phyloP scores from a whole-genome alignment of 2,888 invertebrate species.

The Podabrus alpinus region DNA sequence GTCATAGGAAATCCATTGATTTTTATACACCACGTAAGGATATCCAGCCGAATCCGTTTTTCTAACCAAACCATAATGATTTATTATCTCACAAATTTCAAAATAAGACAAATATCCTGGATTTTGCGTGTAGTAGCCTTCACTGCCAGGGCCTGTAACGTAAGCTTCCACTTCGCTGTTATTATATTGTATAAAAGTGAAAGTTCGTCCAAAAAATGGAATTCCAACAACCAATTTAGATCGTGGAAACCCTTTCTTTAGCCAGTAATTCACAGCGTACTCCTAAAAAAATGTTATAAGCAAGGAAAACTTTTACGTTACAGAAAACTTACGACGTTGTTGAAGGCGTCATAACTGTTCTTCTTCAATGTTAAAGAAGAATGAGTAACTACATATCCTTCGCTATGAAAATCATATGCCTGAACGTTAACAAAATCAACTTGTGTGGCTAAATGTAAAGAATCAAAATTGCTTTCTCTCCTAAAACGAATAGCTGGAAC shows the following conservation, averaged over 20 bases:
- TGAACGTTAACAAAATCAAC: slow-evolving; percentile 72
- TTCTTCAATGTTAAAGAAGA: slow-evolving; percentile 60
- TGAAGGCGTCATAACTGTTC: slow-evolving; percentile 59
- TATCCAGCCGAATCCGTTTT: slow-evolving; percentile 65
- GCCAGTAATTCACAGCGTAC: slow-evolving; percentile 70
- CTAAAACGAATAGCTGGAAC: slow-evolving; percentile 65
- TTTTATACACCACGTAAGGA: slow-evolving; percentile 68
- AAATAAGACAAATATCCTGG: slow-evolving; percentile 73
- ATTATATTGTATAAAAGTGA: slow-evolving; percentile 64
- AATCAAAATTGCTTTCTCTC: slow-evolving; percentile 69
- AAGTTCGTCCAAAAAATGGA: slow-evolving; percentile 74
- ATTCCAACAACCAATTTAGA: slow-evolving; percentile 73
- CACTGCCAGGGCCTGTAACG: slow-evolving; percentile 65
- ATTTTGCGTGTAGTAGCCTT: slow-evolving; percentile 70
- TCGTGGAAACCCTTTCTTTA: slow-evolving; percentile 65
- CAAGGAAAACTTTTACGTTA: neutral
- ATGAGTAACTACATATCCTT: slow-evolving; percentile 53
- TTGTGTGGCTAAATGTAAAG: slow-evolving; percentile 62
- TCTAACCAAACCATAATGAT: slow-evolving; percentile 47
- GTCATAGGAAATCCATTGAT: slow-evolving; percentile 84
- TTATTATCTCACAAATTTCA: slow-evolving; percentile 62
- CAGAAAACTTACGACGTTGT: slow-evolving; percentile 56
- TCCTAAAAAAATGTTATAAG: slow-evolving; percentile 55
- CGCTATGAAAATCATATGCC: slow-evolving; percentile 66
- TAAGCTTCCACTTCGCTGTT: slow-evolving; percentile 62